These are phyloP conservation scores for Amblyjoppa fuscipennis DNA, from an alignment of 2,888 invertebrate species.

Conservation along the genomic window DNA sequence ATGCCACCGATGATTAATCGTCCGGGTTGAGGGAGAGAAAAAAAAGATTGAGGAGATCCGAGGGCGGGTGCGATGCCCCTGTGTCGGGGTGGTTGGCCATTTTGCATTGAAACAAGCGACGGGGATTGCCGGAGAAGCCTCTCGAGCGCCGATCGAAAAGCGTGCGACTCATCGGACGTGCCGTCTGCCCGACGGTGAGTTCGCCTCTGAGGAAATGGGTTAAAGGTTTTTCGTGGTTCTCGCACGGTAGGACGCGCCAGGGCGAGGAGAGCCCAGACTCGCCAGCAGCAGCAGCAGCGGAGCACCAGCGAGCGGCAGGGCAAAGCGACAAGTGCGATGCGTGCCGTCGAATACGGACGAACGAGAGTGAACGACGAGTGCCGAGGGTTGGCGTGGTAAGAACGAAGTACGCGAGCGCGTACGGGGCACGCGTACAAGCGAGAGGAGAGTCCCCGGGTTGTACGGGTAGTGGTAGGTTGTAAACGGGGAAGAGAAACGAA, in stretches of 20 bases:
- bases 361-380: slow-evolving; percentile 60
- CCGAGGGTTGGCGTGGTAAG: slow-evolving; percentile 55
- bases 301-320: slow-evolving; percentile 36
- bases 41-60: not conserved
- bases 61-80: slow-evolving; percentile 1
- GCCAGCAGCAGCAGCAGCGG: slow-evolving; percentile 29
- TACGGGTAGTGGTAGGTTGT: slow-evolving; percentile 2
- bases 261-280: slow-evolving; percentile 13
- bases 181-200: too few species aligned
- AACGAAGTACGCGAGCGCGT: slow-evolving; percentile 41
- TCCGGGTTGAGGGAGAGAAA: not conserved
- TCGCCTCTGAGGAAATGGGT: not conserved
- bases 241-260: slow-evolving; percentile 59
- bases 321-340: slow-evolving; percentile 67
- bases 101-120: not conserved
- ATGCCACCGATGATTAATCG: slow-evolving; percentile 22
- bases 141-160: slow-evolving; percentile 6
- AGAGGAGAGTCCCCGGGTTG: not conserved
- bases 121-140: not conserved
- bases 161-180: not conserved
- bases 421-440: not conserved
- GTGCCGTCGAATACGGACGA: slow-evolving; percentile 33
- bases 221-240: slow-evolving; percentile 52
- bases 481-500: slow-evolving; percentile 38
- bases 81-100: slow-evolving; percentile 36